A percentile compares a stretch with the other conserved stretches of the same genome.
Evolutionary conservation across 2,113 vertebrate species (phyloP).

Genomic region (Accipiter cooperii): DNA sequence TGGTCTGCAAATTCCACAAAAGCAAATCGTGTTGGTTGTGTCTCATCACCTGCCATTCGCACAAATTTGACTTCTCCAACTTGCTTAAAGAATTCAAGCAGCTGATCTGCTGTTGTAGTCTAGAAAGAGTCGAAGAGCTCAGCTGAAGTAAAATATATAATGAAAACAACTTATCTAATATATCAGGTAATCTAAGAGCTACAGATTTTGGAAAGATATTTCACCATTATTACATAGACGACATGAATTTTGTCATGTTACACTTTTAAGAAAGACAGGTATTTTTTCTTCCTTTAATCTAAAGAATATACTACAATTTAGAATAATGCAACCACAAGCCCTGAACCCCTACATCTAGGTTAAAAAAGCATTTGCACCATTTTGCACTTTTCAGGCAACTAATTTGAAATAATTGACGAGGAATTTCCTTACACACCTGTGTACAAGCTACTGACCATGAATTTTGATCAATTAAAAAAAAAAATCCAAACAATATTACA

Average conservation of each 20-base stretch:
- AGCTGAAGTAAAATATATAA: background rate
- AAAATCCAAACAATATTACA: background rate
- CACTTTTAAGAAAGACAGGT: background rate
- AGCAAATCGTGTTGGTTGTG: conserved; percentile 92
- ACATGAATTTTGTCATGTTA: background rate
- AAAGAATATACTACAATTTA: background rate
- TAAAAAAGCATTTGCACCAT: background rate
- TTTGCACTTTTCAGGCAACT: background rate
- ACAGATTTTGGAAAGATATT: background rate
- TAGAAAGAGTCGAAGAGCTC: conserved; percentile 3
- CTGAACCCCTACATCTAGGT: background rate
- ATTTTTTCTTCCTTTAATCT: background rate
- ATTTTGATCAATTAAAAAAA: background rate
- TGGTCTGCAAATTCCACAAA: conserved; percentile 96
- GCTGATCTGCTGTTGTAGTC: conserved; percentile 93
- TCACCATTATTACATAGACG: background rate
- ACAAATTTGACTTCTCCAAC: conserved; percentile 97
- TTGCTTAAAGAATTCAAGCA: conserved; percentile 94
- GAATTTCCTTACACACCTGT: background rate
- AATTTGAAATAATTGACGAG: background rate
- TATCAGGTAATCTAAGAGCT: background rate
- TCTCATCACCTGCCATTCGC: conserved; percentile 96
- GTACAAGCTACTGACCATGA: background rate
- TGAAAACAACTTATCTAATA: background rate
- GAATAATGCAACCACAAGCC: background rate